Percentiles rank a stretch among this genome's conserved stretches.
Conservation (phyloP, 1,140 invertebrate genomes). For the Nixonia krombeini region DNA sequence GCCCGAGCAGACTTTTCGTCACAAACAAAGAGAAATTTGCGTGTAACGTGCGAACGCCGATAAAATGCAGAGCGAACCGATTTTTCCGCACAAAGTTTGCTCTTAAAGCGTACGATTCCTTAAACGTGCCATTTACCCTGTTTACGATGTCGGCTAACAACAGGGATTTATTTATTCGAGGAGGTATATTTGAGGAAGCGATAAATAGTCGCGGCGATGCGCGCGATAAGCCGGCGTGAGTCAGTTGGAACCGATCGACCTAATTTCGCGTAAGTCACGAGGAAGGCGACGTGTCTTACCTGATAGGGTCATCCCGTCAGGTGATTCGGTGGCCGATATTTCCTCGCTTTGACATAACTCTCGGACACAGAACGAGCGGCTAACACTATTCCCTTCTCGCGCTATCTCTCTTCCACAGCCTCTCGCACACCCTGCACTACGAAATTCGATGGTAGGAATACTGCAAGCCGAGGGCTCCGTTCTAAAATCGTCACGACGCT, state of each 20-base stretch:
- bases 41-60: no score
- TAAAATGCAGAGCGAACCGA: no score
- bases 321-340: constrained; percentile 43
- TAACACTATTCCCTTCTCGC: constrained; percentile 29
- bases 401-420: constrained; percentile 22
- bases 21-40: no score
- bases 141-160: no score
- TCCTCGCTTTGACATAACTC: constrained; percentile 58
- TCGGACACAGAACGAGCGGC: constrained; percentile 10
- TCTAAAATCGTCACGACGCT: constrained; percentile 67
- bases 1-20: no score
- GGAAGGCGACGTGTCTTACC: constrained; percentile 51
- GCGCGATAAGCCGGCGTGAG: background rate
- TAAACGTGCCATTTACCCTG: no score
- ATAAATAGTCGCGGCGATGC: no score
- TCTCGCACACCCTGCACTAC: constrained; percentile 55
- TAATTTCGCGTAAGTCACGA: constrained; percentile 13
- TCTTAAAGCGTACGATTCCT: no score
- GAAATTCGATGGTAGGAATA: constrained; percentile 60
- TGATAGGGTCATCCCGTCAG: constrained; percentile 65
- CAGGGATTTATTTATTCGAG: no score
- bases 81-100: no score
- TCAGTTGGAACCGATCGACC: constrained; percentile 10
- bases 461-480: constrained; percentile 60
- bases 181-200: no score